Conservation (phyloP, 1,140 invertebrate species). For the Lordiphosa stackelbergi region DNA sequence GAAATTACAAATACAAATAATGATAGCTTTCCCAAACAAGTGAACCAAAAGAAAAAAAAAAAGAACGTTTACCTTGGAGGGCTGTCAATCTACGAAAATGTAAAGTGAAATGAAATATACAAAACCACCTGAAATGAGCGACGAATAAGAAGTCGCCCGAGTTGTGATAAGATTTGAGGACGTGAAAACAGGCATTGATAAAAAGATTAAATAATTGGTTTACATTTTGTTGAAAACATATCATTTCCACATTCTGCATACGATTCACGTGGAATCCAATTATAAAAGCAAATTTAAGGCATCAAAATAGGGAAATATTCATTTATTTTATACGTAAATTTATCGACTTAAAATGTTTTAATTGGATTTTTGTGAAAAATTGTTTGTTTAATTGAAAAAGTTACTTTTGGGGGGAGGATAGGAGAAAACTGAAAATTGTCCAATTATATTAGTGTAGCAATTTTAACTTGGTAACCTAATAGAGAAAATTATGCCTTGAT, state of each 20-base stretch:
- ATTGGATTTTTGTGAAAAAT: too few species aligned
- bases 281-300: too few species aligned
- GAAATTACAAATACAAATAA: conserved; percentile 44
- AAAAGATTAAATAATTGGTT: conserved; percentile 15
- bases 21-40: conserved; percentile 1
- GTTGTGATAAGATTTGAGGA: conserved; percentile 37
- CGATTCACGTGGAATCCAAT: conserved; percentile 34
- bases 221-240: conserved; percentile 21
- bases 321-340: too few species aligned
- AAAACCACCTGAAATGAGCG: conserved; percentile 18
- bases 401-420: too few species aligned
- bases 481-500: conserved; percentile 60
- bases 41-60: conserved; percentile 25
- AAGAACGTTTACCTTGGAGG: conserved; percentile 47
- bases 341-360: too few species aligned
- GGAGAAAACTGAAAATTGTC: neutral
- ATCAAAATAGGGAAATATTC: too few species aligned
- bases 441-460: conserved; percentile 23
- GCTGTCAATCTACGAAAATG: conserved; percentile 53
- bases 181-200: conserved; percentile 50
- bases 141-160: conserved; percentile 26
- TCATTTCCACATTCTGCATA: conserved; percentile 30
- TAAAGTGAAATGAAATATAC: conserved; percentile 50
- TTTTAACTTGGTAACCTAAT: too few species aligned
- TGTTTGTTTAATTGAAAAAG: conserved; percentile 40